Evolutionary conservation across 2,797 vertebrate genomes (phyloP).

Genomic region (Brachyalestes nurse): DNA sequence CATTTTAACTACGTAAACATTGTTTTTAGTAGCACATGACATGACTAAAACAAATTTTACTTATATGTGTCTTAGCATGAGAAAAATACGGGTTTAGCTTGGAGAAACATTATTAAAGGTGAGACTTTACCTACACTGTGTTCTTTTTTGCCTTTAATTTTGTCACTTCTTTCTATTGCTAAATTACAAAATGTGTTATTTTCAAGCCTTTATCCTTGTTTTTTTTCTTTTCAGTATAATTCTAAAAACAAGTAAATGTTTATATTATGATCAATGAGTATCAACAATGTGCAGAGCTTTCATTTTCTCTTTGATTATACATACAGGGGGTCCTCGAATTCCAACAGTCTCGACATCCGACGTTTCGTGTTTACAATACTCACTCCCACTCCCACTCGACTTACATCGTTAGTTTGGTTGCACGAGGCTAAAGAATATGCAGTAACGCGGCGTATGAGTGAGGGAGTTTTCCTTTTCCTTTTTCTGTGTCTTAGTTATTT

Average conservation of each 20-base stretch:
- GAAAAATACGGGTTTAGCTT: not conserved
- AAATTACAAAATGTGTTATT: too few species aligned
- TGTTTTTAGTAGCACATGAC: not conserved
- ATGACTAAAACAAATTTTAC: not conserved
- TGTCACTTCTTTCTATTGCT: not conserved
- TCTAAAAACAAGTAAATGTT: slow-evolving; percentile 48
- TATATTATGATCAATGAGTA: slow-evolving; percentile 44
- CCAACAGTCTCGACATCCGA: too few species aligned
- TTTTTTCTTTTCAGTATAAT: too few species aligned
- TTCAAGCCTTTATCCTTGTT: too few species aligned
- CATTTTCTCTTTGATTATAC: slow-evolving; percentile 19
- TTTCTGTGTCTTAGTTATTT: too few species aligned
- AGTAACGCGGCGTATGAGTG: too few species aligned
- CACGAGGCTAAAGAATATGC: too few species aligned
- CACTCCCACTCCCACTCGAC: too few species aligned
- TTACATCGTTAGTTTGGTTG: too few species aligned
- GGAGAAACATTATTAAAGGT: not conserved
- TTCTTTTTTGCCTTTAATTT: not conserved
- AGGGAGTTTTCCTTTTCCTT: too few species aligned
- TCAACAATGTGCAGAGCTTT: slow-evolving; percentile 54
- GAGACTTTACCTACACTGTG: not conserved
- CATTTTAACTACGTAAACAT: not conserved
- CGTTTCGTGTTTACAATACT: too few species aligned
- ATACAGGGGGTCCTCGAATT: too few species aligned
- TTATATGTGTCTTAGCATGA: not conserved